Evolutionary conservation across 1,140 invertebrate genomes (phyloP).

Genomic region (Andrena cerasifolii): DNA sequence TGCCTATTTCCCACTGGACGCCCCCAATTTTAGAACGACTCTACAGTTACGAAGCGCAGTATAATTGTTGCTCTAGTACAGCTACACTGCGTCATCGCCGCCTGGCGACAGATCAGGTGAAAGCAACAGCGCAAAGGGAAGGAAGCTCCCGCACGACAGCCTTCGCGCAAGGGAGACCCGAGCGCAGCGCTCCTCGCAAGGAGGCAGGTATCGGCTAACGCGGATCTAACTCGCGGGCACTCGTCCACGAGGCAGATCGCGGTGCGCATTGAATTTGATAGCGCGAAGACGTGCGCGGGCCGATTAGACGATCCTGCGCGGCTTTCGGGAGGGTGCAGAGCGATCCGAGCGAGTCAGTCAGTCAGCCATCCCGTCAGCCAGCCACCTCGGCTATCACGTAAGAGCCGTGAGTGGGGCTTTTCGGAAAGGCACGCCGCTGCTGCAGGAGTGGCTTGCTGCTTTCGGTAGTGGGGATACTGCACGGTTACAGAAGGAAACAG

Average conservation of each 20-base stretch:
- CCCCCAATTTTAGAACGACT: no score
- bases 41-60: no score
- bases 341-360: constrained; percentile 42
- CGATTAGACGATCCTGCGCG: constrained; percentile 61
- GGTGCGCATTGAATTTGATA: constrained; percentile 13
- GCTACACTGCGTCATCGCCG: no score
- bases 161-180: no score
- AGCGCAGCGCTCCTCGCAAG: neutral
- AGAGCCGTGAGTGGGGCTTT: constrained; percentile 60
- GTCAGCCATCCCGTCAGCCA: constrained; percentile 58
- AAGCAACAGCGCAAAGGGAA: no score
- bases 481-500: constrained; percentile 37
- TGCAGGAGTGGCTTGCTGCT: constrained; percentile 59
- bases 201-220: neutral
- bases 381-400: constrained; percentile 36
- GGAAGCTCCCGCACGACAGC: no score
- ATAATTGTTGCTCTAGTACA: no score
- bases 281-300: constrained; percentile 51
- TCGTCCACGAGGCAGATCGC: neutral
- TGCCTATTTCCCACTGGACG: no score
- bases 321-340: constrained; percentile 35
- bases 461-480: constrained; percentile 46
- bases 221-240: constrained; percentile 1
- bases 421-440: constrained; percentile 61
- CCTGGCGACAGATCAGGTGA: no score